phyloP scores from a whole-genome alignment of 2,113 vertebrate genomes.

The Hirundichthys speculiger region DNA sequence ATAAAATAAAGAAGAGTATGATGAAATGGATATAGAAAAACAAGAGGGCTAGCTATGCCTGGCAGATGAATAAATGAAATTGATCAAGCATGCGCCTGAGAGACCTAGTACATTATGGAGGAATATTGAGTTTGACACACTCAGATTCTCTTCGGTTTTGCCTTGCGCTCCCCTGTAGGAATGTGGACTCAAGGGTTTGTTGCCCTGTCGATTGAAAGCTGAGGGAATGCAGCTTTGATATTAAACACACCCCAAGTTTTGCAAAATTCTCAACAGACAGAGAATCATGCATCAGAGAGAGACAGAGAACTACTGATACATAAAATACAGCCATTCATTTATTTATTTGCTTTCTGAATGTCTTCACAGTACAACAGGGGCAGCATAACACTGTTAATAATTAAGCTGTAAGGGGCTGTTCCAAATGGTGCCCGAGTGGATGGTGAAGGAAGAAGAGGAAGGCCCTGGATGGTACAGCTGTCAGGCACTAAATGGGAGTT shows the following conservation, averaged over 20 bases:
- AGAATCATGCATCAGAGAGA: constrained; percentile 71
- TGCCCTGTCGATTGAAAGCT: constrained; percentile 76
- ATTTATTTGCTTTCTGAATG: constrained; percentile 79
- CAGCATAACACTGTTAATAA: constrained; percentile 80
- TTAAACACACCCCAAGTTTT: constrained; percentile 74
- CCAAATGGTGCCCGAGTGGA: constrained; percentile 75
- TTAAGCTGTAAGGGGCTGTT: constrained; percentile 74
- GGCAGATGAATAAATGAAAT: constrained; percentile 80
- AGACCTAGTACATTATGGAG: constrained; percentile 77
- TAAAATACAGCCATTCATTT: constrained; percentile 77
- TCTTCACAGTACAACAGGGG: constrained; percentile 71
- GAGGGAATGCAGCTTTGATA: constrained; percentile 77
- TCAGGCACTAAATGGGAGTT: constrained; percentile 77
- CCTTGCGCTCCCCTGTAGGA: constrained; percentile 71
- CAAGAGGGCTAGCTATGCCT: constrained; percentile 72
- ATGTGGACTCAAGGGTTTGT: constrained; percentile 73
- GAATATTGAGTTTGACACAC: constrained; percentile 81
- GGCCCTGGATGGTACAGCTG: constrained; percentile 64
- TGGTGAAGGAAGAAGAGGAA: constrained; percentile 46
- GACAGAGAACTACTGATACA: constrained; percentile 53
- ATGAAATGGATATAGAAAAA: constrained; percentile 76
- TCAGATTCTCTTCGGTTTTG: constrained; percentile 74
- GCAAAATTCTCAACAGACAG: constrained; percentile 62
- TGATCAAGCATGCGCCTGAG: constrained; percentile 77
- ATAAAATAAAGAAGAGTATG: constrained; percentile 59